phyloP scores from a whole-genome alignment of 2,888 invertebrate species.

The Priocnemis perturbator region DNA sequence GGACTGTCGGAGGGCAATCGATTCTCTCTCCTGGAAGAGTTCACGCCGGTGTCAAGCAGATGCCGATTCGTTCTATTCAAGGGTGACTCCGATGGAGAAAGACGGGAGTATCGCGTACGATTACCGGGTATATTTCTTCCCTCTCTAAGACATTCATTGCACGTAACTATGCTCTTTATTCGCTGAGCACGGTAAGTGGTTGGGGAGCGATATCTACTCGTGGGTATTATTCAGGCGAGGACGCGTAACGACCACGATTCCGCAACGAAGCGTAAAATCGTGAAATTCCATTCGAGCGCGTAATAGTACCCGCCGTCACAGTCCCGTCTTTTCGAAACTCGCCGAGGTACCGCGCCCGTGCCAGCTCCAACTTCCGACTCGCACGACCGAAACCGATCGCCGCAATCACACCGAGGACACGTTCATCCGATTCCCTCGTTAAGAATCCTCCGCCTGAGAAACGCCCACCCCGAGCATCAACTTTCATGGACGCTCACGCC shows the following conservation, averaged over 20 bases:
- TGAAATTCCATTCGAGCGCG: conserved; percentile 46
- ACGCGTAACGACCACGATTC: conserved; percentile 46
- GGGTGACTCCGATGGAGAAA: conserved; percentile 1
- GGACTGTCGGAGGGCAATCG: no score
- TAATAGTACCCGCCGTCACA: conserved; percentile 25
- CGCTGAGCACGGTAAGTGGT: conserved; percentile 34
- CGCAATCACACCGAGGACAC: background rate
- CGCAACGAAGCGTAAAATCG: conserved; percentile 53
- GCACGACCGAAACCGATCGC: conserved; percentile 18
- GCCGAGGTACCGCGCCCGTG: no score
- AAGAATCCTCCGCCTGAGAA: no score
- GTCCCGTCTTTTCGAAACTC: conserved; percentile 17
- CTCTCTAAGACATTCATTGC: conserved; percentile 50
- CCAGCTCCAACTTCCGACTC: conserved; percentile 20
- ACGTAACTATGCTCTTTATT: conserved; percentile 51
- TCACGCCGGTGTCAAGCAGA: no score
- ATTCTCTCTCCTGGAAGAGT: no score
- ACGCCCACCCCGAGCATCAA: no score
- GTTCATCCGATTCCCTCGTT: conserved; percentile 4
- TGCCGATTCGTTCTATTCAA: no score
- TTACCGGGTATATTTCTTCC: conserved; percentile 51
- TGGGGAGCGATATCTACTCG: conserved; percentile 38
- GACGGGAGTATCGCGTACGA: conserved; percentile 23
- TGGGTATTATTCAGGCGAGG: conserved; percentile 48
- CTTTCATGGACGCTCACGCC: no score